Base-by-base conservation (phyloP, 2,113 vertebrate genomes). In the Pterocles burchelli region DNA sequence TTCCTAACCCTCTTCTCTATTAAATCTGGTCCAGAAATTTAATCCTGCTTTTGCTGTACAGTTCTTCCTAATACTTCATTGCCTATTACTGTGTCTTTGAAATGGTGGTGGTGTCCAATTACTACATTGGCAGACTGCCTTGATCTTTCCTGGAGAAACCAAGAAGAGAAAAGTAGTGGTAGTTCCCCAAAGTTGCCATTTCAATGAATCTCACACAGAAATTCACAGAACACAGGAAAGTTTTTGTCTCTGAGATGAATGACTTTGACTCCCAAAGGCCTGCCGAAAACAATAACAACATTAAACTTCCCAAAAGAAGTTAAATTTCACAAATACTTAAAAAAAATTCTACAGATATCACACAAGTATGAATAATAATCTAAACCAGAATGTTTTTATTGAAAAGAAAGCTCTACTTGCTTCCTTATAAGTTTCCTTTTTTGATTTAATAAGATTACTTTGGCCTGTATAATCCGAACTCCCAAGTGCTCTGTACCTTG, bases 71-170 rank as follows among this genome's bases (percentile, higher is more conserved):
- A 46, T 57, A 33, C 28, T 92, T 88, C 45, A n/a, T 70, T 0
- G 10, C 41, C 48, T 70, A 7, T 62, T 65, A 29, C 70, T 72
- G 17, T 70, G 41, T 55, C 76, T 59, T 74, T 65, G 21, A 63
- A 89, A 59, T 0, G 3, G 29, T 58, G 13, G 51, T 46, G 16
- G 33, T 92, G 63, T 66, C 63, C 61, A 29, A 16, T 71, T 74
- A 31, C 21, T 59, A 6, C 55, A 52, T 17, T 88, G 85, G 72
- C 65, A 77, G 45, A 18, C 33, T 92, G 83, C 88, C 83, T 76
- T 61, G 83, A 88, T 43, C 85, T 94, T 93, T 90, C 36, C 38
- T 71, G 57, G 31, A 88, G 89, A 88, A 84, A 72, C 28, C 61
- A 88, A 34, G 8, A 66, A 49, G 79, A 83, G 58, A 80, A 85